Conservation (phyloP, 2,113 vertebrate species). For the Amblyornis subalaris region DNA sequence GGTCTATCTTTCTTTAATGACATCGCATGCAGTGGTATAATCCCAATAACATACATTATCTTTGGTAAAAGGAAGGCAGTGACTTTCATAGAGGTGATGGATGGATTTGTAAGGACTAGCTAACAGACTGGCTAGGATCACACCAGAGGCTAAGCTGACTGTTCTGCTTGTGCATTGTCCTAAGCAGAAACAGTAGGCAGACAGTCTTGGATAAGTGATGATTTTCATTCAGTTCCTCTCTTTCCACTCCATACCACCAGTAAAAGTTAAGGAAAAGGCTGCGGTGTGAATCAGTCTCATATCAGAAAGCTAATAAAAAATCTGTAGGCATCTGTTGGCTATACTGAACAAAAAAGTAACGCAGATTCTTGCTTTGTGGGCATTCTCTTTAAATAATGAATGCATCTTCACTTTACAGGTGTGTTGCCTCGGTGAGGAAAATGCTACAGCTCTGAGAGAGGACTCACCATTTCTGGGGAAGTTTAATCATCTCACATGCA, state of each 20-base stretch:
- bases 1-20: constrained; percentile 72
- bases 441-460: neutral
- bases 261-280: neutral
- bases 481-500: neutral
- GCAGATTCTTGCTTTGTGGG: neutral
- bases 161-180: neutral
- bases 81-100: constrained; percentile 61
- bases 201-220: constrained; percentile 26
- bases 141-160: constrained; percentile 25
- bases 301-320: neutral
- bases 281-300: neutral
- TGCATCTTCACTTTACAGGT: neutral
- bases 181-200: neutral
- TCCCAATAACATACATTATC: constrained; percentile 72
- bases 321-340: neutral
- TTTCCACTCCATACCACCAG: neutral
- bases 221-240: constrained; percentile 25
- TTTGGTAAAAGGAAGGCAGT: constrained; percentile 63
- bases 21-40: constrained; percentile 60
- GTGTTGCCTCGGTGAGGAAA: neutral
- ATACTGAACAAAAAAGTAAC: neutral
- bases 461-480: neutral
- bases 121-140: constrained; percentile 46
- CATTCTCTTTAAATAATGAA: neutral
- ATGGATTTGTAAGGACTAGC: constrained; percentile 63